These are phyloP conservation scores for Meleagris gallopavo DNA, from an alignment of 2,113 vertebrate species.

Conservation along the genomic window DNA sequence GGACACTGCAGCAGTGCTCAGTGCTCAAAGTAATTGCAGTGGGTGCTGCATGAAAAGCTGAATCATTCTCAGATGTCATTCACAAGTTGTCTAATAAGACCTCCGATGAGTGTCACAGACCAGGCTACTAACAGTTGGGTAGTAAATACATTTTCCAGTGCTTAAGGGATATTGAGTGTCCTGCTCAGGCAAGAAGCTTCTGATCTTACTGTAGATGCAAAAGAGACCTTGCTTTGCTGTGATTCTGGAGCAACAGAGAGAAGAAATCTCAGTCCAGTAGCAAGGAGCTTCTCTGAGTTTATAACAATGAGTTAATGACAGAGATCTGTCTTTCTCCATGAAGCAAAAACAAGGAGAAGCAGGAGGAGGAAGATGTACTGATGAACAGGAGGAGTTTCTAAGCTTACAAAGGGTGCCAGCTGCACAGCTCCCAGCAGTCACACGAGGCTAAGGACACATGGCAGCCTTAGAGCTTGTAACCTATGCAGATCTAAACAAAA, in stretches of 20 bases:
- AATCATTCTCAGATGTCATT: not conserved
- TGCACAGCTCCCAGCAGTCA: not conserved
- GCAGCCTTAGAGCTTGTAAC: not conserved
- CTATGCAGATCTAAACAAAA: not conserved
- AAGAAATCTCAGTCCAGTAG: not conserved
- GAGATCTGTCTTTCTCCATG: not conserved
- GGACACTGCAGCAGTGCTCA: not conserved
- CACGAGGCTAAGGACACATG: not conserved
- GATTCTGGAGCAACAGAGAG: not conserved
- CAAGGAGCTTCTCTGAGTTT: not conserved
- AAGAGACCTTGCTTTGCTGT: not conserved
- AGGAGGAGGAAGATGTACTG: not conserved
- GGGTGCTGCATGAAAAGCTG: not conserved
- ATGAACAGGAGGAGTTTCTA: not conserved
- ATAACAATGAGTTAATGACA: not conserved
- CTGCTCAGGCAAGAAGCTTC: not conserved
- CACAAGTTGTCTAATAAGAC: not conserved
- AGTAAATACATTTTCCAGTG: constrained; percentile 38
- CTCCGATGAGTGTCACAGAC: not conserved
- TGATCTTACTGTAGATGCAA: not conserved
- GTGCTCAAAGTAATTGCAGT: constrained; percentile 9
- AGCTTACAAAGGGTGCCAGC: too few relatives aligned
- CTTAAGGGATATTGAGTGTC: not conserved
- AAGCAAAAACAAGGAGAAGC: not conserved
- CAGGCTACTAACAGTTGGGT: not conserved